A percentile compares a stretch with the other conserved stretches of the same genome.
phyloP scores from a whole-genome alignment of 2,888 invertebrate species.

The Zelleria hepariella region DNA sequence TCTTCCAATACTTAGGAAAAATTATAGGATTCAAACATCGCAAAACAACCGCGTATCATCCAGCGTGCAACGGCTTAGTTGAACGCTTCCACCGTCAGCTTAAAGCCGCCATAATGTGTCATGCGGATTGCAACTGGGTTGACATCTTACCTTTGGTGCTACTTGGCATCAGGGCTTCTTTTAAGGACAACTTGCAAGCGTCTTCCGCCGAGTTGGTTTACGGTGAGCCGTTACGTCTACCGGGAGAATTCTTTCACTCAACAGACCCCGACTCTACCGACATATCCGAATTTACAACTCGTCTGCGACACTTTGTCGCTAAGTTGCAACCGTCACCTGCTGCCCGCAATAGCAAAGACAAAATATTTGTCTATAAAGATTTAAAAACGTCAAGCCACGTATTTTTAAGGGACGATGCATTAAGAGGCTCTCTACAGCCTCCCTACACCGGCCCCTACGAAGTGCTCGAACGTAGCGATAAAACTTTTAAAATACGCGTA shows the following conservation, averaged over 20 bases:
- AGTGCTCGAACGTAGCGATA: slow-evolving; percentile 17
- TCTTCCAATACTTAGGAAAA: slow-evolving; percentile 14
- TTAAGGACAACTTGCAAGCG: slow-evolving; percentile 21
- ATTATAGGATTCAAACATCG: slow-evolving; percentile 15
- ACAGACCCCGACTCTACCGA: neutral
- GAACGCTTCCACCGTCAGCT: slow-evolving; percentile 33
- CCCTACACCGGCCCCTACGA: slow-evolving; percentile 22
- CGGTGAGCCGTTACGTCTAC: slow-evolving; percentile 20
- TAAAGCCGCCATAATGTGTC: slow-evolving; percentile 31
- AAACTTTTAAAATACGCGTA: slow-evolving; percentile 16
- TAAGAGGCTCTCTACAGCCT: slow-evolving; percentile 18
- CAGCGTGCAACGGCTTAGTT: slow-evolving; percentile 18
- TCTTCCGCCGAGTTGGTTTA: slow-evolving; percentile 21
- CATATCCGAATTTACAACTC: neutral
- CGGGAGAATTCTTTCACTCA: slow-evolving; percentile 20
- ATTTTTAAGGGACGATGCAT: neutral
- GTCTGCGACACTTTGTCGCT: slow-evolving; percentile 8
- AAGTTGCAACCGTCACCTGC: slow-evolving; percentile 15
- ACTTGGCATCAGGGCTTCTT: slow-evolving; percentile 13
- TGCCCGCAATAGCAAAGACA: slow-evolving; percentile 9
- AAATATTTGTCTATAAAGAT: neutral
- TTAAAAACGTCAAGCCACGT: neutral
- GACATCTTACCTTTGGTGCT: slow-evolving; percentile 24
- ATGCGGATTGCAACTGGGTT: slow-evolving; percentile 15
- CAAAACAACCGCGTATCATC: slow-evolving; percentile 19